Evolutionary conservation across 2,797 vertebrate genomes (phyloP), one percentile per base, ranked within the genome.

Genomic region (Manis crassicaudata): DNA sequence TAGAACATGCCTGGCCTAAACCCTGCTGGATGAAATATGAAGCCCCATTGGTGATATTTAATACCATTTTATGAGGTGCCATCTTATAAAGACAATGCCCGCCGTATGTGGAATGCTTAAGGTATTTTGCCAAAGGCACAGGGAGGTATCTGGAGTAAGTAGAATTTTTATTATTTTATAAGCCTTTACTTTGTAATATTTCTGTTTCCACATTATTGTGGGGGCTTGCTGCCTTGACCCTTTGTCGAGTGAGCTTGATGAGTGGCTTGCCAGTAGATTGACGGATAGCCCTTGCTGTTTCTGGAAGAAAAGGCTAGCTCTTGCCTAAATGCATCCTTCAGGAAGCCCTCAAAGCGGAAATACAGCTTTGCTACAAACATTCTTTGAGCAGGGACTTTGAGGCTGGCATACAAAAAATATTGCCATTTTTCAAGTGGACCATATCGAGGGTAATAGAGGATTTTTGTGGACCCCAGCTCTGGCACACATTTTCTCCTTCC

Each of bases 21-120:
- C 99, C 99, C 98, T 98, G 98, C 97, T 97, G 99, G 99, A 99
- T 99, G 99, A 99, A 99, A 98, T 98, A 98, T 98, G 99, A 99
- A 99, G 99, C 99, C 99, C 98, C 96, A 97, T 98, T 98, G 99
- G 98, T 99, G 99, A 99, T 98, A 98, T 99, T 99, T 99, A 99
- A 99, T 99, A 99, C 99, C 99, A 98, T 98, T 99, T 99, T 99
- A 99, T 99, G 99, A 99, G 99, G 99, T 98, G 99, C 99, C 98
- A 99, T 98, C 98, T 98, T 99, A 99, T 98, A 98, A 98, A 99
- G 98, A 99, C 98, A 98, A 98, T 98, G 98, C 98, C 98, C 98
- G 98, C 98, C 99, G 99, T 98, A 98, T 98, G 99, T 98, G 98
- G 98, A 98, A 98, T 98, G 98, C 99, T 99, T 99, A 99, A 99